Base-by-base conservation (phyloP, 2,113 vertebrate species). In the Notothenia rossii region DNA sequence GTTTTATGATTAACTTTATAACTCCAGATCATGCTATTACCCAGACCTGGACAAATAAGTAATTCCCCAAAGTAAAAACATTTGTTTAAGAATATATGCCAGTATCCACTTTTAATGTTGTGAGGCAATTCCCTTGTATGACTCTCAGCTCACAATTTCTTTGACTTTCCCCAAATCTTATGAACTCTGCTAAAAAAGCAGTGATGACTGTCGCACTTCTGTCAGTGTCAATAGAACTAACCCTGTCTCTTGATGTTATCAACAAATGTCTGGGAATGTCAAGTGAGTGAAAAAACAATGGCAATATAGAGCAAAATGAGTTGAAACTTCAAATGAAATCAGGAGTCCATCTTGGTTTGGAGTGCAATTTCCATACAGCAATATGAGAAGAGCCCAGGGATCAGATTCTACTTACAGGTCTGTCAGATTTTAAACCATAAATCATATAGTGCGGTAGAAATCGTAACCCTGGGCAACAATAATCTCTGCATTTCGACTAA, bases 401-500 rank as follows among this genome's bases (percentile, higher is more conserved):
- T 13, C 29, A 73, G 59, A 83, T 79, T 79, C 50, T 14, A 4
- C 67, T 55, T 56, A 87, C 50, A 62, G 10, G 45, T 43, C 63
- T 63, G 69, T 78, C 75, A 66, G 60, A 85, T 84, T 82, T 73
- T 40, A 3, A 66, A 65, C 17, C 77, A 83, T 83, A 83, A 84
- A 84, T 88, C 75, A 84, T 49, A 79, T 54, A 11, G 33, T 67
- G 48, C 8, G 53, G 49, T n/a, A 55, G 63, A 46, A 77, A 78
- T 22, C 7, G 61, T 74, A 55, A 69, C 71, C 68, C 68, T 18
- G 1, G 58, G 68, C 84, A 77, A 56, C 62, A 82, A 81, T 78
- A 76, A 83, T 77, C 72, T 65, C 68, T 79, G 61, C 60, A 88
- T 85, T 79, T 76, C 71, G 76, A 88, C 75, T 54, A 82, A 72